Evolutionary conservation across 2,113 vertebrate species (phyloP).

Genomic region (Lepisosteus osseus): DNA sequence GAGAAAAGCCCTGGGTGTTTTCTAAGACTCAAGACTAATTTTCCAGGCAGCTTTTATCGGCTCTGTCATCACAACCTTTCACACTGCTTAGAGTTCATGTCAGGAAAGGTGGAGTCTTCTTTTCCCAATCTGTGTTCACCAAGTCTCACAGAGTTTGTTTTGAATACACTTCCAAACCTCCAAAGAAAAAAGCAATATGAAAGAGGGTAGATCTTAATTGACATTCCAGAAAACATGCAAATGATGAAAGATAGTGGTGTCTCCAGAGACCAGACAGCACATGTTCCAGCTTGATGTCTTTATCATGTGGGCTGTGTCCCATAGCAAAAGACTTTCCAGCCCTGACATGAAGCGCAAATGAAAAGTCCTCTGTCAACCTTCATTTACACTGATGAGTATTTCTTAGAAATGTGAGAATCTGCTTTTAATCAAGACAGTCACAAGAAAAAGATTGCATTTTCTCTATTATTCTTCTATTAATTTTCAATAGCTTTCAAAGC

Average conservation of each 20-base stretch:
- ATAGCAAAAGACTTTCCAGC: not conserved
- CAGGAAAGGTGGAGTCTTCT: constrained; percentile 60
- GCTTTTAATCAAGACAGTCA: no score
- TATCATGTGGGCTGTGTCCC: not conserved
- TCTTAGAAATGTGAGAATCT: no score
- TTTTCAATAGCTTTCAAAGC: no score
- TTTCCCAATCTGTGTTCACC: constrained; percentile 4
- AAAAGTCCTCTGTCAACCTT: not conserved
- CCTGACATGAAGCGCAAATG: constrained; percentile 1
- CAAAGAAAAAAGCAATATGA: no score
- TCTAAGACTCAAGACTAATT: constrained; percentile 7
- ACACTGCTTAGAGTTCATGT: constrained; percentile 26
- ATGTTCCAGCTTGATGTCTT: not conserved
- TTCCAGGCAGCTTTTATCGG: constrained; percentile 17
- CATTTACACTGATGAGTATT: no score
- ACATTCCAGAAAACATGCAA: not conserved
- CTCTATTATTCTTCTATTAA: no score
- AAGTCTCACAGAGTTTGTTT: constrained; percentile 3
- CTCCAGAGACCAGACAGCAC: not conserved
- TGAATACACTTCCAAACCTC: not conserved
- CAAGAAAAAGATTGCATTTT: no score
- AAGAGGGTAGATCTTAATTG: not conserved
- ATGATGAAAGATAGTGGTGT: constrained; percentile 11
- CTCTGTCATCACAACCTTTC: not conserved
- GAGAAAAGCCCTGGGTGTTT: not conserved